phyloP scores from a whole-genome alignment of 2,113 vertebrate species.

The Grantiella picta region DNA sequence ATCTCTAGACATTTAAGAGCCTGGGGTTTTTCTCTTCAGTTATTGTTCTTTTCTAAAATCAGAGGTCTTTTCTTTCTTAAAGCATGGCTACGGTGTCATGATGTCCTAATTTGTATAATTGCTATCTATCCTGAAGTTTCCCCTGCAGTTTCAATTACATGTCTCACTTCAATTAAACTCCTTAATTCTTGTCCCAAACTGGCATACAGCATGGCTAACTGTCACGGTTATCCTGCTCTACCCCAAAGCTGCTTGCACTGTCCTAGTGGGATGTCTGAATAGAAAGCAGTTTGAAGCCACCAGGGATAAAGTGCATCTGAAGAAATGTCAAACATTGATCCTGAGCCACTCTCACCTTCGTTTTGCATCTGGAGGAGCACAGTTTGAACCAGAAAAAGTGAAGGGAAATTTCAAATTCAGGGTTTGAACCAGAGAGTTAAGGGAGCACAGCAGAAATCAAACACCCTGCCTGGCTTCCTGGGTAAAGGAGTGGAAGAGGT shows the following conservation, averaged over 20 bases:
- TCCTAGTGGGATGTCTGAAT: not conserved
- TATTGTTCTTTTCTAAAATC: slow-evolving; percentile 14
- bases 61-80: not conserved
- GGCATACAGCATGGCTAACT: not conserved
- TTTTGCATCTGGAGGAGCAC: not conserved
- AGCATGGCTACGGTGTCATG: not conserved
- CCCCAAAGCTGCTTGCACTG: not conserved
- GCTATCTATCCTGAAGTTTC: slow-evolving; percentile 29
- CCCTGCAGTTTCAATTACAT: slow-evolving; percentile 55
- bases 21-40: not conserved
- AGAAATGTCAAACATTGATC: not conserved
- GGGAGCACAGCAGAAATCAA: not conserved
- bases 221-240: not conserved
- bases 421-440: not conserved
- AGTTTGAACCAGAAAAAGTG: not conserved
- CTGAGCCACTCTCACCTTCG: not conserved
- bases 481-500: not conserved
- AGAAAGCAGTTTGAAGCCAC: not conserved
- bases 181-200: slow-evolving; percentile 27
- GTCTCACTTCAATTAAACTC: slow-evolving; percentile 32
- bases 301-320: not conserved
- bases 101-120: slow-evolving; percentile 40
- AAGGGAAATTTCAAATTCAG: not conserved
- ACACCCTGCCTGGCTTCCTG: accelerated
- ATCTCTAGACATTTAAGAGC: slow-evolving; percentile 5